Evolutionary conservation across 2,797 vertebrate genomes (phyloP), one percentile per base, ranked within the genome.

Genomic region (Catostomus latipinnis): DNA sequence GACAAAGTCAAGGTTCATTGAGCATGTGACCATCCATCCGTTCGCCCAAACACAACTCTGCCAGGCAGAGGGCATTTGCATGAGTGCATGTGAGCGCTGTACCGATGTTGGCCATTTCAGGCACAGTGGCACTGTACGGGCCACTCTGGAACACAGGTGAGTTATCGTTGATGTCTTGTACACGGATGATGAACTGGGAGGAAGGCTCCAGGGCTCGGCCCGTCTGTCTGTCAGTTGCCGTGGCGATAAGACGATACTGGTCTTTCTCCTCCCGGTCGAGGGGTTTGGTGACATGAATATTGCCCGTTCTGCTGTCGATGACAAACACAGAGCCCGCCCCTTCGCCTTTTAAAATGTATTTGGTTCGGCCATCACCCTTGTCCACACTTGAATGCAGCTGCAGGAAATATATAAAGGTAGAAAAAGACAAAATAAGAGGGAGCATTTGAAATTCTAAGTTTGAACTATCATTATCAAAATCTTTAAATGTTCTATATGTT

Each of bases 31-130:
- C 67, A 22, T 70, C 46, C 54, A 9, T 58, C 8, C n/a, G 48
- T 67, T 68, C n/a, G 34, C 50, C 48, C 57, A 70, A 58, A 77
- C 65, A 61, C 75, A 61, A 22, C 43, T 14, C 10, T 34, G 49
- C 50, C 74, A 67, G 52, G 66, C 62, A 67, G 12, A 76, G 63
- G 43, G 53, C 53, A 48, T 76, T 8, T 49, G 53, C 6, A 16
- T 48, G 14, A n/a, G 13, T 56, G 50, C 6, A 46, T 53, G 9
- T 2, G 5, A 13, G 43, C 6, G 34, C 34, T 34, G 61, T 94
- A 97, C 96, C 96, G 78, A 97, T 96, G 62, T 96, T 96, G 88
- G 96, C 96, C 96, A 96, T 96, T 91, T 97, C 96, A 0, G 96
- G 94, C 34, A 34, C 34, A 4, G 34, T 34, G 34, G 34, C 4